Evolutionary conservation across 2,888 invertebrate species (phyloP), one percentile per base, ranked within the genome.

Genomic region (Andrena camellia): DNA sequence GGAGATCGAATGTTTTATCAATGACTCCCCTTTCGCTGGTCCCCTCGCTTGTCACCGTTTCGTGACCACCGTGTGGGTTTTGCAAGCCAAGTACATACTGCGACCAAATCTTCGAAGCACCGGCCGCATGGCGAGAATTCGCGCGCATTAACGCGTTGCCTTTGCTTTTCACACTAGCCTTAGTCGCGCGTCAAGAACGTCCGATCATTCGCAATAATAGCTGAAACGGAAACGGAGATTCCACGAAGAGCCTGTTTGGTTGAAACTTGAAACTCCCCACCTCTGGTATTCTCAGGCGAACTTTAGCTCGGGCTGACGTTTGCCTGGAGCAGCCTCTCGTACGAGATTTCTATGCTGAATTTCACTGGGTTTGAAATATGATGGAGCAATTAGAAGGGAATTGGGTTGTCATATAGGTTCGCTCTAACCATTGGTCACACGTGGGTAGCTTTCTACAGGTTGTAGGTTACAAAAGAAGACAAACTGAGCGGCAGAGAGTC

Each of bases 1-100:
- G 48, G 42, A n/a, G 52, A 29, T 57, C 60, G 33, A 33, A 62
- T 63, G 31, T 23, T 52, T 70, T 42, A 59, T 69, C 60, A 23
- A 42, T 42, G 42, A 67, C 63, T 42, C 48, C 7, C 8, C 20
- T 10, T 48, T 52, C 50, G 23, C 23, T 42, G 59, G 8, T 31
- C n/a, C 10, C 13, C 23, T 8, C 20, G 26, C 1, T 26, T 26
- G 42, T 13, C 17, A 31, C 48, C 13, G 48, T 48, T 62, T 20
- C 57, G 57, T 13, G 57, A 13, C 57, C 23, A 26, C 10, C 57
- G 26, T 23, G 42, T 5, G n/a, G 48, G 10, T 10, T 23, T 17
- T 5, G 0, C 10, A 2, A 50, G n/a, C 5, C 42, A 17, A 42
- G 42, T 17, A 42, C 13, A 13, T 10, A 2, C 7, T 6, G 7